Base-by-base conservation (phyloP, 2,797 vertebrate genomes). In the Harpagifer antarcticus region DNA sequence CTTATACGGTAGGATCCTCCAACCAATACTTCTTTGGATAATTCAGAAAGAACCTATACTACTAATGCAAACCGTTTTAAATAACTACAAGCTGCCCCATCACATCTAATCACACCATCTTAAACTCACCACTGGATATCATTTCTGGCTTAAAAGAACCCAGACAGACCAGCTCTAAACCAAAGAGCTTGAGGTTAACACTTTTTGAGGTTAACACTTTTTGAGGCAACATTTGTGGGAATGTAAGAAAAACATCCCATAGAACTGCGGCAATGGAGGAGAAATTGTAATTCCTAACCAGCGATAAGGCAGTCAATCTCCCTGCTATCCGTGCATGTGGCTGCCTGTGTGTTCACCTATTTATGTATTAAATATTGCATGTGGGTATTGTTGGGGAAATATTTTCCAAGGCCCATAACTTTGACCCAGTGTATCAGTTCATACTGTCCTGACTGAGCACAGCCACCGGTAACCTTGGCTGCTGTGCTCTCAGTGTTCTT, bases 251-350 rank as follows among this genome's bases (percentile, higher is more conserved):
- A 74, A 58, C 3, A 56, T 49, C 23, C 15, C 3, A n/a, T 61
- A 45, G 57, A 60, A 82, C 40, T 45, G 37, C 56, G 64, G 5
- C 17, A 43, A 37, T 65, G 19, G 56, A 56, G 54, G 74, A 83
- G n/a, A 60, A 40, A 13, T 37, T 68, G 11, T 20, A 44, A 73
- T 58, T 63, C 27, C 70, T 77, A 74, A 66, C 49, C 61, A 14
- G 45, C 27, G 55, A 78, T 17, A 55, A n/a, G 54, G 47, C 65
- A 55, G 9, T 74, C 56, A 3, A 12, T 49, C 31, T 74, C 60
- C 44, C 69, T 72, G 60, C 45, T 40, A 47, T 45, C 10, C 43
- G 61, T 40, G 7, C 48, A 2, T 10, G n/a, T 9, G 13, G 68
- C 54, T 40, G 19, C 60, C 54, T 68, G 57, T 59, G 47, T 76